phyloP scores from a whole-genome alignment of 2,797 vertebrate genomes.

The Spheniscus humboldti region DNA sequence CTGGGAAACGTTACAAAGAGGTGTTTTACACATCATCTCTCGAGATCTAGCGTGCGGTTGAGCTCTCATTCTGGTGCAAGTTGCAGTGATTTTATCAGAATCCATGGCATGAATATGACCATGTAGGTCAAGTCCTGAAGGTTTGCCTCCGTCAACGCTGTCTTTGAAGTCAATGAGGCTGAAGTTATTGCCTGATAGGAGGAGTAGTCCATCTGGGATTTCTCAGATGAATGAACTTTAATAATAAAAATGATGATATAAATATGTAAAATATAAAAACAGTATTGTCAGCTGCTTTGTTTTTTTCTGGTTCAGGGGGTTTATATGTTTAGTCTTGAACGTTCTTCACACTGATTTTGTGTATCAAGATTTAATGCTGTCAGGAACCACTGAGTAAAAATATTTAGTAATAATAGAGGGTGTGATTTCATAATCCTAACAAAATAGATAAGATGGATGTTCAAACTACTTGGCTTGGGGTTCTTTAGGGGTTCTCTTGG shows the following conservation, averaged over 20 bases:
- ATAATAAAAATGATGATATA: slow-evolving; percentile 12
- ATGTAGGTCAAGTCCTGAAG: slow-evolving; percentile 17
- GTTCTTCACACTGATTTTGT: slow-evolving; percentile 12
- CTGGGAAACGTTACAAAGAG: not conserved
- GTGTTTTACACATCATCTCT: not conserved
- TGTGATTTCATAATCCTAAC: slow-evolving; percentile 4
- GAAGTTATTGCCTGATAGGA: slow-evolving; percentile 20
- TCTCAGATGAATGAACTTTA: slow-evolving; percentile 8
- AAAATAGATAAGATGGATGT: not conserved
- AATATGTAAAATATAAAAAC: not conserved
- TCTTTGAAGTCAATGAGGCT: slow-evolving; percentile 41
- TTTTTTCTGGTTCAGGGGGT: not conserved
- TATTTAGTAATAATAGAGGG: not conserved
- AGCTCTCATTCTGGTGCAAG: not conserved
- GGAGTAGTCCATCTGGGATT: not conserved
- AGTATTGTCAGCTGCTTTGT: not conserved
- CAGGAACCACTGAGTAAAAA: slow-evolving; percentile 24
- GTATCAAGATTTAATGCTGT: not conserved
- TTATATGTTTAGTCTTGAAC: slow-evolving; percentile 37
- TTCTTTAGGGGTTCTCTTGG: not conserved
- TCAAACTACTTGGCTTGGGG: not conserved
- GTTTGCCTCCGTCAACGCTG: slow-evolving; percentile 27
- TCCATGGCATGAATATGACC: not conserved
- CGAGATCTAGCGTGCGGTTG: rapidly evolving
- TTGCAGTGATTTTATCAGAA: not conserved